Evolutionary conservation across 2,113 vertebrate species (phyloP).

Genomic region (Arvicanthis niloticus): DNA sequence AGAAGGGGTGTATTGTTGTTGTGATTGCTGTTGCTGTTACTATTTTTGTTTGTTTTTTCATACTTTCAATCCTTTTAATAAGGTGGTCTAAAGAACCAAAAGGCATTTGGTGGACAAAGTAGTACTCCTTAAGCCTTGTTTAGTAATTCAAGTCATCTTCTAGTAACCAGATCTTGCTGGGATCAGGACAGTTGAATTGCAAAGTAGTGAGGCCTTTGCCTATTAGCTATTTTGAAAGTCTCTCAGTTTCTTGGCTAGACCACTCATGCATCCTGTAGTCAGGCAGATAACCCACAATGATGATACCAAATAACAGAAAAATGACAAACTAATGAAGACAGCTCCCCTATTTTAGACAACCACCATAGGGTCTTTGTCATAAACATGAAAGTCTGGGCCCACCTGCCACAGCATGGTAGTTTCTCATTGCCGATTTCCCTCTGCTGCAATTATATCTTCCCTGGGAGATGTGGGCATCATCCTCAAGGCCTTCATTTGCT

Average conservation of each 20-base stretch:
- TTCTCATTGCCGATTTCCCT: not conserved
- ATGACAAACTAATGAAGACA: constrained; percentile 93
- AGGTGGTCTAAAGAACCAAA: not conserved
- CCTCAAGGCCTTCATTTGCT: not conserved
- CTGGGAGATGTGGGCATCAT: constrained; percentile 50
- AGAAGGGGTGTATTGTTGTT: not conserved
- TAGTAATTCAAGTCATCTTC: constrained; percentile 76
- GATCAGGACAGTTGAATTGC: constrained; percentile 89
- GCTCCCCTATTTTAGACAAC: constrained; percentile 91
- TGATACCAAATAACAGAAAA: constrained; percentile 87
- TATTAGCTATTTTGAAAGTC: constrained; percentile 85
- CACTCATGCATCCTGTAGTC: constrained; percentile 90
- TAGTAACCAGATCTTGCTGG: constrained; percentile 86
- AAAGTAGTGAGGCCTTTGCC: constrained; percentile 88
- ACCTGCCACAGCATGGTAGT: constrained; percentile 45
- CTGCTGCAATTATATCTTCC: constrained; percentile 43
- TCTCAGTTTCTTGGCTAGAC: constrained; percentile 91
- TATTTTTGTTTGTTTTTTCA: not conserved
- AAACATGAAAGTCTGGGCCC: constrained; percentile 89
- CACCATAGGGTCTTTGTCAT: constrained; percentile 86
- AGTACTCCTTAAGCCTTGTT: constrained; percentile 1
- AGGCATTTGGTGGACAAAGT: not conserved
- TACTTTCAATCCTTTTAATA: constrained; percentile 72
- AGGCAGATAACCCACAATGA: constrained; percentile 90
- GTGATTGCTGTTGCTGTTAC: not conserved